These are phyloP conservation scores for Microhierax caerulescens DNA, from an alignment of 2,797 vertebrate genomes.

Conservation along the genomic window DNA sequence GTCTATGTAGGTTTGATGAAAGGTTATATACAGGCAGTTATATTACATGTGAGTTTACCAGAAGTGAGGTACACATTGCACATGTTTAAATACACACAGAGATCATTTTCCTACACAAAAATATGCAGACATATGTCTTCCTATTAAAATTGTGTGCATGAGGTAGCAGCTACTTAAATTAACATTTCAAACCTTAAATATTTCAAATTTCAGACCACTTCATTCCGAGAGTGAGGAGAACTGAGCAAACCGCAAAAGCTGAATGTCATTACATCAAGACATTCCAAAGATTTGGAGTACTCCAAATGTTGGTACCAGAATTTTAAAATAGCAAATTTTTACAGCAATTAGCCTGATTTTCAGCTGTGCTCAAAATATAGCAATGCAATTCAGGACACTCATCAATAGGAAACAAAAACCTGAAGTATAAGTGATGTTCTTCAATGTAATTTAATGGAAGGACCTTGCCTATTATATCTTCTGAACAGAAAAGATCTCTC, in stretches of 20 bases:
- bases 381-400: not conserved
- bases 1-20: not conserved
- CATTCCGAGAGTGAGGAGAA: not conserved
- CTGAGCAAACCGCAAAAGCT: not conserved
- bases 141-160: not conserved
- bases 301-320: not conserved
- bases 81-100: not conserved
- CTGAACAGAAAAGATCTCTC: not conserved
- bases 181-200: not conserved
- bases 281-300: not conserved
- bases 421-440: not conserved
- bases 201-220: not conserved
- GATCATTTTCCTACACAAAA: not conserved
- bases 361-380: not conserved
- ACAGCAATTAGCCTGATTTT: not conserved
- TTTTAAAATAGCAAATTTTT: not conserved
- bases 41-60: not conserved
- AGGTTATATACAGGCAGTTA: not conserved
- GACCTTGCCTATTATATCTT: not conserved
- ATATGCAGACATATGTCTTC: not conserved
- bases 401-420: not conserved
- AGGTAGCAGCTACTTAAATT: not conserved
- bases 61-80: not conserved
- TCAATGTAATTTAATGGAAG: not conserved
- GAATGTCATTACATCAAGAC: not conserved